Conservation (phyloP, 2,113 vertebrate species). For the Gymnocephalus cernua region DNA sequence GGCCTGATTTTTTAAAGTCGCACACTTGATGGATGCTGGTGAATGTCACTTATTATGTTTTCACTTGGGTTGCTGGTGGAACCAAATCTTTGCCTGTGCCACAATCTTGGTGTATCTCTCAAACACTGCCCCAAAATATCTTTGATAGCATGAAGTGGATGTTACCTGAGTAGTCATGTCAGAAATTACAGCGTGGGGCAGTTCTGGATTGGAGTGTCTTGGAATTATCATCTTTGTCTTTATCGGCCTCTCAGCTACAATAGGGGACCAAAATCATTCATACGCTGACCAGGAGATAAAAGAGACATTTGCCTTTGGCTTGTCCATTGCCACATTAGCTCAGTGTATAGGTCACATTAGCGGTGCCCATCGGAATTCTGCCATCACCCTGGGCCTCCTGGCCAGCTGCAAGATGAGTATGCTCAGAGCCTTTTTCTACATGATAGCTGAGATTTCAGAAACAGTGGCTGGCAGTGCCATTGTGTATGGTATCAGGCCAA, state of each 20-base stretch:
- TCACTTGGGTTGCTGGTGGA: slow-evolving; percentile 1
- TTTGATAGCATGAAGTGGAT: not conserved
- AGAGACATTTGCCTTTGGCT: slow-evolving; percentile 88
- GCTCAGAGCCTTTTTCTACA: slow-evolving; percentile 86
- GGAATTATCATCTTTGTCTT: slow-evolving; percentile 89
- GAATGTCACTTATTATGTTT: slow-evolving; percentile 3
- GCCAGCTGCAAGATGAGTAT: slow-evolving; percentile 89
- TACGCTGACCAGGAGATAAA: slow-evolving; percentile 87
- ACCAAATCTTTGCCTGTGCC: slow-evolving; percentile 5
- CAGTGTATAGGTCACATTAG: slow-evolving; percentile 89
- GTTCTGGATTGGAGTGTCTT: slow-evolving; percentile 86
- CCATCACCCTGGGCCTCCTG: slow-evolving; percentile 87
- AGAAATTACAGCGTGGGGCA: slow-evolving; percentile 60
- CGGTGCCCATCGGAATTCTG: slow-evolving; percentile 88
- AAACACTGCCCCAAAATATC: not conserved
- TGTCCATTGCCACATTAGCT: slow-evolving; percentile 86
- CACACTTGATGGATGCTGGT: slow-evolving; percentile 19
- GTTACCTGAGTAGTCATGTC: slow-evolving; percentile 22
- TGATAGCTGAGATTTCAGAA: slow-evolving; percentile 86
- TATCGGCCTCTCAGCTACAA: slow-evolving; percentile 84
- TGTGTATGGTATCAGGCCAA: slow-evolving; percentile 43
- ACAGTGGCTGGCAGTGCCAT: slow-evolving; percentile 73
- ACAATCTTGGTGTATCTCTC: not conserved
- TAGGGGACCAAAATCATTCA: slow-evolving; percentile 80
- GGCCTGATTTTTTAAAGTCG: slow-evolving; percentile 38